phyloP scores from a whole-genome alignment of 2,888 invertebrate species.

The Drosophila testacea region DNA sequence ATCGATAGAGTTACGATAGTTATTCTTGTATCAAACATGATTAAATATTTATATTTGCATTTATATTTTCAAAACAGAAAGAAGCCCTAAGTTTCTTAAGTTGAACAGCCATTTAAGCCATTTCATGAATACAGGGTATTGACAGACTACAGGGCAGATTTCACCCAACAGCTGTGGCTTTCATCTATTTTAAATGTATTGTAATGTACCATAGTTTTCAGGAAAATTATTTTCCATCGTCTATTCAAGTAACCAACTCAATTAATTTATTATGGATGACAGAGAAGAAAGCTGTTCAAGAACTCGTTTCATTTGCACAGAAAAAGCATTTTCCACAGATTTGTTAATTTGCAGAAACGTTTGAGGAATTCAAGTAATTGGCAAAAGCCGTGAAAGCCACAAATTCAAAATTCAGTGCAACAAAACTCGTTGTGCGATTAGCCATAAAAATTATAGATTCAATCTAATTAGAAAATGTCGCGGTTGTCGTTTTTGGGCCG shows the following conservation, averaged over 20 bases:
- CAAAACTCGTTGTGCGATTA: slow-evolving; percentile 68
- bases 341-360: slow-evolving; percentile 31
- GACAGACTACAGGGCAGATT: too few species aligned
- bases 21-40: too few species aligned
- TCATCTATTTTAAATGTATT: background rate
- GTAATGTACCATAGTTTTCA: background rate
- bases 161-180: background rate
- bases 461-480: slow-evolving; percentile 82
- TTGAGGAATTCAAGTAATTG: slow-evolving; percentile 40
- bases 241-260: slow-evolving; percentile 4
- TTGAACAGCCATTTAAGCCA: too few species aligned
- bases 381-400: slow-evolving; percentile 54
- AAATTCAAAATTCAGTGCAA: slow-evolving; percentile 68
- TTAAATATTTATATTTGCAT: too few species aligned
- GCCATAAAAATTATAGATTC: slow-evolving; percentile 84
- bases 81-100: too few species aligned
- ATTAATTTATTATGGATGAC: slow-evolving; percentile 32
- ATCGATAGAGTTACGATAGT: too few species aligned
- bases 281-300: slow-evolving; percentile 19
- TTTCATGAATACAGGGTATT: too few species aligned
- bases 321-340: slow-evolving; percentile 52
- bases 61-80: too few species aligned
- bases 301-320: slow-evolving; percentile 65
- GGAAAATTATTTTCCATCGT: background rate
- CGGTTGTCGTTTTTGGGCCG: slow-evolving; percentile 39